A percentile compares a stretch with the other conserved stretches of the same genome.
Conservation (phyloP, 2,888 invertebrate species). For the Erebia ligea region DNA sequence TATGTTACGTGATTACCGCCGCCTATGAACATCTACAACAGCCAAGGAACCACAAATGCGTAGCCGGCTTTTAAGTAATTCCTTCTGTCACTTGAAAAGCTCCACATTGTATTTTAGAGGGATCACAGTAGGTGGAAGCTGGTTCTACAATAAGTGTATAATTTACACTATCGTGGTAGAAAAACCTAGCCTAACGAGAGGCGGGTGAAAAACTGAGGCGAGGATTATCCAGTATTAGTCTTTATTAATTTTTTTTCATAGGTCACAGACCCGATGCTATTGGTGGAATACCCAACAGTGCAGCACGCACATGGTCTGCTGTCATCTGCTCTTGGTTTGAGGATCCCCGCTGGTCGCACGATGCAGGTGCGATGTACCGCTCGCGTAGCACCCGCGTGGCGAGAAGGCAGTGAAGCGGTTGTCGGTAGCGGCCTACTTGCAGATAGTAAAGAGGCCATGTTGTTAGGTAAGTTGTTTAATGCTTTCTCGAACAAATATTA, state of each 20-base stretch:
- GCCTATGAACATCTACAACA: too few relatives aligned
- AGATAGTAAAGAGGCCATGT: conserved; percentile 78
- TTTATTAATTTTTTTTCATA: conserved; percentile 43
- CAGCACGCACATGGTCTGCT: conserved; percentile 73
- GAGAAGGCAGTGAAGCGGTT: conserved; percentile 77
- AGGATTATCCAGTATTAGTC: too few relatives aligned
- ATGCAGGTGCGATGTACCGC: conserved; percentile 77
- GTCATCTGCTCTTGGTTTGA: conserved; percentile 70
- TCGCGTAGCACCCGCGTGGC: conserved; percentile 73
- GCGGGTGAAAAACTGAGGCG: too few relatives aligned
- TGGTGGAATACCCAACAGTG: conserved; percentile 71
- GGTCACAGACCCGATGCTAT: conserved; percentile 68
- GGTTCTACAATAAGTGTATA: too few relatives aligned
- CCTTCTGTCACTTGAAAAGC: too few relatives aligned
- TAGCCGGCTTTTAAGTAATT: too few relatives aligned
- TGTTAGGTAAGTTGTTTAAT: conserved; percentile 61
- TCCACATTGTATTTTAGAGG: too few relatives aligned
- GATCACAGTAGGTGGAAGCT: too few relatives aligned
- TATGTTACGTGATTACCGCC: too few relatives aligned
- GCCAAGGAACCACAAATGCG: too few relatives aligned
- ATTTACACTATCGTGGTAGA: neutral
- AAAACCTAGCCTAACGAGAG: too few relatives aligned
- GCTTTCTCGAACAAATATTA: neutral
- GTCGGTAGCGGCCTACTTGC: conserved; percentile 74
- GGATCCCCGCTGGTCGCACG: conserved; percentile 68